Percentiles rank a stretch among this genome's conserved stretches.
Conservation (phyloP, 2,888 invertebrate species). For the Chirona hameri region DNA sequence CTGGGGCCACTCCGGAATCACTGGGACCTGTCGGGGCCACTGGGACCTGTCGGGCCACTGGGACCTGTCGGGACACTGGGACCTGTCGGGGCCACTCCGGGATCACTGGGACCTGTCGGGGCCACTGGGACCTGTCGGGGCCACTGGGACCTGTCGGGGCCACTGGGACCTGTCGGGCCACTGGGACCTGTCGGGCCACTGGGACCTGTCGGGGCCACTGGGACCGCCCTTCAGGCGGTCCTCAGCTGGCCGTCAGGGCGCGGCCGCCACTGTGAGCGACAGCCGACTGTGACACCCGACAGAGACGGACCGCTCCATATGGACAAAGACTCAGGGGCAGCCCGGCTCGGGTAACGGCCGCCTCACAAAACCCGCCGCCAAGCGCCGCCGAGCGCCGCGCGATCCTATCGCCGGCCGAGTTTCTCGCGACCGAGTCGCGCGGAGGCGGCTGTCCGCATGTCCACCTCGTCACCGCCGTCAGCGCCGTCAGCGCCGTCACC, state of each 20-base stretch:
- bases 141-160: background rate
- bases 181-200: background rate
- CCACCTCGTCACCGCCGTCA: background rate
- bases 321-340: background rate
- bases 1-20: background rate
- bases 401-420: background rate
- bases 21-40: background rate
- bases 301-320: background rate
- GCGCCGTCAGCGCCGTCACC: background rate
- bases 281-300: background rate
- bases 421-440: background rate
- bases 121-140: background rate
- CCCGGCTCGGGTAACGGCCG: background rate
- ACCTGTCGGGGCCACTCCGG: background rate
- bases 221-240: background rate
- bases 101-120: background rate
- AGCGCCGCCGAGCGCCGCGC: background rate
- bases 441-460: background rate
- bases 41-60: too few relatives aligned
- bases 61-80: too few relatives aligned
- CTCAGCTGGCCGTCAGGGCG: background rate
- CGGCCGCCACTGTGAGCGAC: background rate
- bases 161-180: background rate
- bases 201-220: too few relatives aligned
- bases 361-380: background rate